Percentiles rank a stretch among this genome's conserved stretches.
Conservation (phyloP, 2,797 vertebrate species). For the Macropodus opercularis region DNA sequence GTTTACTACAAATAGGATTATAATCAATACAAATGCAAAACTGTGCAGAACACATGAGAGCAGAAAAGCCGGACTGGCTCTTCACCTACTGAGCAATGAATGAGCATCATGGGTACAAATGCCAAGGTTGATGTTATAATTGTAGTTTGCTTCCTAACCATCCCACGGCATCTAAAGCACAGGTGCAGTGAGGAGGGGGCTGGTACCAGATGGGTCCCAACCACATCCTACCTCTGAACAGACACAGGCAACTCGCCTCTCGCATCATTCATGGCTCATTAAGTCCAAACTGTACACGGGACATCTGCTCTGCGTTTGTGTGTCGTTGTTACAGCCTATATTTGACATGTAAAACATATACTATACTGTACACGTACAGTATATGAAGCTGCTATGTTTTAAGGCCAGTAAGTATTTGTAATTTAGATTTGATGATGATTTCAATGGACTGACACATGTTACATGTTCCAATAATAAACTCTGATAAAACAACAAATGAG, state of each 20-base stretch:
- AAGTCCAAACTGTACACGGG: conserved; percentile 67
- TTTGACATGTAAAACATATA: conserved; percentile 5
- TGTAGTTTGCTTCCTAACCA: conserved; percentile 48
- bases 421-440: too few species aligned
- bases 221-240: conserved; percentile 48
- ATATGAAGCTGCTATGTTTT: too few species aligned
- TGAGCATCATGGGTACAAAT: conserved; percentile 41
- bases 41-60: neutral
- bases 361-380: neutral
- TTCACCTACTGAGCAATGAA: conserved; percentile 18
- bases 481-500: too few species aligned
- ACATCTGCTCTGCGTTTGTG: conserved; percentile 68
- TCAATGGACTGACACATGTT: too few species aligned
- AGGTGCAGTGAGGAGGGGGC: conserved; percentile 63
- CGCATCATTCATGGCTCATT: conserved; percentile 78
- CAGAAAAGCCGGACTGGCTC: conserved; percentile 9
- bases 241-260: conserved; percentile 61
- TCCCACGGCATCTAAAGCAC: conserved; percentile 63
- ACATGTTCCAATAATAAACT: too few species aligned
- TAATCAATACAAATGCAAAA: too few species aligned
- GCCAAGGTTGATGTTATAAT: conserved; percentile 36
- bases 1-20: too few species aligned
- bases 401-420: too few species aligned
- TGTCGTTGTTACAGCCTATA: conserved; percentile 21
- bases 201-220: conserved; percentile 74